A percentile compares a stretch with the other conserved stretches of the same genome.
phyloP scores from a whole-genome alignment of 2,797 vertebrate genomes.

The Ispidina picta region DNA sequence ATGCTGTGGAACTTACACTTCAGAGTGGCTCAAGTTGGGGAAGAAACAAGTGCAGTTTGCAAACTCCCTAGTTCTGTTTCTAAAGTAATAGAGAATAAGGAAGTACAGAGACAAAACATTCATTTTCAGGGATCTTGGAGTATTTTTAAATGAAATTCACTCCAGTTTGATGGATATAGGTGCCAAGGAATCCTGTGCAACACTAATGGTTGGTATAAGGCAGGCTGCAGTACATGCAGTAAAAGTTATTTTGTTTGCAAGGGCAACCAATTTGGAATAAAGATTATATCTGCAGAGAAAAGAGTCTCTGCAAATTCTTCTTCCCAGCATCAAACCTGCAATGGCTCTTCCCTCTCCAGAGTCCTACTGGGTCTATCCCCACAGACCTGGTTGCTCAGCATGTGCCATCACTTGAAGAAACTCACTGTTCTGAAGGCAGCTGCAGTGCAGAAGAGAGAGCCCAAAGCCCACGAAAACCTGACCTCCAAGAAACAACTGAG shows the following conservation, averaged over 20 bases:
- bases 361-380: not conserved
- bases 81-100: conserved; percentile 39
- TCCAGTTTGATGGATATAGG: not conserved
- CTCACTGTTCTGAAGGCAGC: not conserved
- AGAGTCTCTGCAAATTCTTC: not conserved
- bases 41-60: conserved; percentile 31
- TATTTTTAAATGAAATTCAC: conserved; percentile 20
- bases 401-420: not conserved
- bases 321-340: not conserved
- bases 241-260: not conserved
- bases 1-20: conserved; percentile 20
- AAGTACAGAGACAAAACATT: conserved; percentile 8
- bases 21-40: conserved; percentile 39
- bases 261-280: not conserved
- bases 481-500: not conserved
- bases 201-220: not conserved
- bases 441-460: accelerated
- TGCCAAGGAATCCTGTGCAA: not conserved
- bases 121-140: conserved; percentile 15
- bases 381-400: not conserved
- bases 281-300: not conserved
- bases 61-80: conserved; percentile 22
- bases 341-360: not conserved
- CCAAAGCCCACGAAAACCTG: not conserved
- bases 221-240: not conserved